Percentiles rank a stretch among this genome's conserved stretches.
Evolutionary conservation across 1,140 invertebrate species (phyloP).

Genomic region (Lordiphosa stackelbergi): DNA sequence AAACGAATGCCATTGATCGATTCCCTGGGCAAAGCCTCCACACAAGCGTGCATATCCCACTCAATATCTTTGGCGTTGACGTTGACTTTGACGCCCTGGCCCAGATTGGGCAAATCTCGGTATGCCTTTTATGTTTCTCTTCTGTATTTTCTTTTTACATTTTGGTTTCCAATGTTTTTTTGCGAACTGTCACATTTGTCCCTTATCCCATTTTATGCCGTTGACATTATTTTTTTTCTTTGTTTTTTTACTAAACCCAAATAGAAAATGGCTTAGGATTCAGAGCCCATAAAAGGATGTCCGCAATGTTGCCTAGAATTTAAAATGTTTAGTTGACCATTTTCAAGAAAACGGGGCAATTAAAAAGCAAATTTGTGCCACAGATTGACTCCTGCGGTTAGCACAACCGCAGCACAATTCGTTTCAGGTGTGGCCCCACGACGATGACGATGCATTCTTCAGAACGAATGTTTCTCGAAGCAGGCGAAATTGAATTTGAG

Average conservation of each 20-base stretch:
- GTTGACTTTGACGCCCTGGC: conserved; percentile 41
- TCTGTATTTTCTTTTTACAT: conserved; percentile 17
- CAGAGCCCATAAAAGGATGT: conserved; percentile 26
- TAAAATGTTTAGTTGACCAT: conserved; percentile 44
- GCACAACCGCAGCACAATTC: conserved; percentile 1
- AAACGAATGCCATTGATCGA: conserved; percentile 66
- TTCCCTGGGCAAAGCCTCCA: conserved; percentile 43
- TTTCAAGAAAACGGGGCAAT: conserved; percentile 27
- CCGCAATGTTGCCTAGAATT: conserved; percentile 33
- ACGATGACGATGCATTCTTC: no score
- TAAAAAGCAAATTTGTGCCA: conserved; percentile 16
- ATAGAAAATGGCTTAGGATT: conserved; percentile 41
- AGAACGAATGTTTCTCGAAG: not conserved
- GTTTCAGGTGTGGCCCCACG: not conserved
- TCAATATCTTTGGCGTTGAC: conserved; percentile 18
- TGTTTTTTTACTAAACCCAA: conserved; percentile 51
- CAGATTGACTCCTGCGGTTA: conserved; percentile 30
- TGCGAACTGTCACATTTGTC: conserved; percentile 70
- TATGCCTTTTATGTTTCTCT: conserved; percentile 50
- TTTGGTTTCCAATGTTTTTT: conserved; percentile 44
- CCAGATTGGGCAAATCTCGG: conserved; percentile 65
- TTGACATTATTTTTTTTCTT: conserved; percentile 45
- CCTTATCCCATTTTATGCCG: conserved; percentile 63
- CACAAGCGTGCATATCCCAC: conserved; percentile 33
- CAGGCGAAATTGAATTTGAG: conserved; percentile 7